phyloP scores from a whole-genome alignment of 2,113 vertebrate species.

The Sinocyclocheilus rhinocerous region DNA sequence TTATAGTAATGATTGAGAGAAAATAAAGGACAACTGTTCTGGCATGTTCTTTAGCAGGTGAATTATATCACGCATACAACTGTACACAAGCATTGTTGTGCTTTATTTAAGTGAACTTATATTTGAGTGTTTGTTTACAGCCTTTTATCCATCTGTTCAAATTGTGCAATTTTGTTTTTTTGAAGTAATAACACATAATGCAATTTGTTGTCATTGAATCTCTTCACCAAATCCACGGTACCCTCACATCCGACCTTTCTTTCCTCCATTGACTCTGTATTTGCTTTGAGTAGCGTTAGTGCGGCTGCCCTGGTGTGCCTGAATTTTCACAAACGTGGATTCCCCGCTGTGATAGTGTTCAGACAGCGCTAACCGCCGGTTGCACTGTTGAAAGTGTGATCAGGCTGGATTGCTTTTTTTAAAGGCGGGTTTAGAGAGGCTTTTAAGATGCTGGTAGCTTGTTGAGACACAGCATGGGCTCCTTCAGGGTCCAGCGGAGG shows the following conservation, averaged over 20 bases:
- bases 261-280: neutral
- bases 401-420: constrained; percentile 23
- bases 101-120: neutral
- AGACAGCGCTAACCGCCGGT: neutral
- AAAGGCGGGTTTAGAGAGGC: constrained; percentile 4
- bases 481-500: neutral
- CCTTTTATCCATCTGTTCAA: neutral
- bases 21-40: constrained; percentile 1
- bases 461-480: constrained; percentile 11
- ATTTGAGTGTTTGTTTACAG: neutral
- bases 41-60: constrained; percentile 20
- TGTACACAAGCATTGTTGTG: neutral
- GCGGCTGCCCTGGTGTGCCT: neutral
- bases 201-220: neutral
- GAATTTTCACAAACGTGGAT: neutral
- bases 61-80: constrained; percentile 12
- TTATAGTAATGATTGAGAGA: neutral
- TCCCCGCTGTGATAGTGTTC: constrained; percentile 13
- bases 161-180: no score
- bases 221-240: neutral
- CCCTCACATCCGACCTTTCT: neutral
- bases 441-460: constrained; percentile 11
- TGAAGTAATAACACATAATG: neutral
- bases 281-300: neutral
- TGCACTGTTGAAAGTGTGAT: constrained; percentile 26